A percentile compares a stretch with the other conserved stretches of the same genome.
These are phyloP conservation scores for Pogoniulus pusillus DNA, from an alignment of 2,797 vertebrate genomes.

Conservation along the genomic window DNA sequence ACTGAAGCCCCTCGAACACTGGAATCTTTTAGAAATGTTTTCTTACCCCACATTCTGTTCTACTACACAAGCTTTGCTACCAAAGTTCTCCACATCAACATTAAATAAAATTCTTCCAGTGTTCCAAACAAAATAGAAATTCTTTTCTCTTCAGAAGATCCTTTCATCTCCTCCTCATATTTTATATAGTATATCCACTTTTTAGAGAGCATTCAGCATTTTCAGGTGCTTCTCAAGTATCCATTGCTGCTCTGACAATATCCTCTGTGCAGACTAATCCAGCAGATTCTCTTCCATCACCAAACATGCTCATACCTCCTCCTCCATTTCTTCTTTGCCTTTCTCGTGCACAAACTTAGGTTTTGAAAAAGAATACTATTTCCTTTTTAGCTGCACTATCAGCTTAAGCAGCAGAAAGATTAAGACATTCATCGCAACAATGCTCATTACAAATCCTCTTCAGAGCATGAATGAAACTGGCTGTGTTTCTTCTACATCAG, in stretches of 20 bases:
- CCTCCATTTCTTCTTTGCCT: constrained; percentile 1
- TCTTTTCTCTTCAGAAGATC: neutral
- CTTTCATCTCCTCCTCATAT: neutral
- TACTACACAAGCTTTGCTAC: neutral
- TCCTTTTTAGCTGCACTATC: constrained; percentile 54
- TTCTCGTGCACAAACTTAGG: neutral
- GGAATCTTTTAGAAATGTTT: neutral
- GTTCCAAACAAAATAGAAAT: neutral
- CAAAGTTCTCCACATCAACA: neutral
- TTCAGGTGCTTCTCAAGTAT: neutral
- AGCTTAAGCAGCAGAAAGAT: constrained; percentile 52
- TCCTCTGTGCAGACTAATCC: neutral
- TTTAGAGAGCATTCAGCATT: neutral
- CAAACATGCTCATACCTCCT: constrained; percentile 37
- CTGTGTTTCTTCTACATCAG: constrained; percentile 65
- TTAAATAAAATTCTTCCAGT: constrained; percentile 8
- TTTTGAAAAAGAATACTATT: constrained; percentile 23
- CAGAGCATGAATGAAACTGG: constrained; percentile 72
- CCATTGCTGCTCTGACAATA: neutral
- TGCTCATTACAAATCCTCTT: constrained; percentile 38
- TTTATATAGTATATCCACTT: neutral
- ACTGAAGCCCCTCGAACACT: neutral
- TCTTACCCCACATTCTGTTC: neutral
- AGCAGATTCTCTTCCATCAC: constrained; percentile 9
- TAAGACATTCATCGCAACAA: constrained; percentile 39